A percentile compares a stretch with the other conserved stretches of the same genome.
Conservation (phyloP, 2,888 invertebrate genomes). For the Scotopteryx bipunctaria region DNA sequence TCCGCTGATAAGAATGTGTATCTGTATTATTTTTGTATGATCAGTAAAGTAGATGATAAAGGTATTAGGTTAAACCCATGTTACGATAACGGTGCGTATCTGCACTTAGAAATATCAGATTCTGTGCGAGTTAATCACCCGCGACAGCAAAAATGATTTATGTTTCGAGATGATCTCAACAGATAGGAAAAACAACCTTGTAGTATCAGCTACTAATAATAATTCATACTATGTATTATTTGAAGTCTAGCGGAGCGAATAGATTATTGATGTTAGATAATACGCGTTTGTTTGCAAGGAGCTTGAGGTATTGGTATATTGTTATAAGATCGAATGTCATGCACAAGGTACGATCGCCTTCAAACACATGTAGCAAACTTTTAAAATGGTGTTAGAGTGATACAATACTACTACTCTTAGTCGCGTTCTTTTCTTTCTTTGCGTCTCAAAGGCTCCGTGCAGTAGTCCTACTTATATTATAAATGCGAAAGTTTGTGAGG, state of each 20-base stretch:
- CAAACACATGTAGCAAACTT: too few species aligned
- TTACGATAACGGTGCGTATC: conserved; percentile 42
- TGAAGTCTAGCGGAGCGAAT: conserved; percentile 12
- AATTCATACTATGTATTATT: conserved; percentile 17
- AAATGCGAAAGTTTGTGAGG: too few species aligned
- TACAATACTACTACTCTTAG: too few species aligned
- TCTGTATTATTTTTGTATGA: conserved; percentile 60
- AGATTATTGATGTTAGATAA: conserved; percentile 17
- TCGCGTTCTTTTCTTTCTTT: too few species aligned
- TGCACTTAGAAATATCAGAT: conserved; percentile 44
- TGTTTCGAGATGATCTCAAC: conserved; percentile 38
- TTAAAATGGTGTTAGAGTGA: too few species aligned
- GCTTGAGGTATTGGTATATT: conserved; percentile 29
- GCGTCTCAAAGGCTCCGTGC: too few species aligned
- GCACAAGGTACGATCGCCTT: too few species aligned
- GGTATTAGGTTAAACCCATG: conserved; percentile 53
- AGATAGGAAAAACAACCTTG: conserved; percentile 33
- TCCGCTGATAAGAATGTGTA: conserved; percentile 50
- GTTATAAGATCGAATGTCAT: conserved; percentile 30
- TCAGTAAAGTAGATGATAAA: conserved; percentile 60
- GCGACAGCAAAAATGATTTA: conserved; percentile 46
- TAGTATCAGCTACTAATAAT: conserved; percentile 23
- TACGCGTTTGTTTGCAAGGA: conserved; percentile 14
- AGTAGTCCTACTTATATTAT: too few species aligned
- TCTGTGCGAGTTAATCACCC: conserved; percentile 49